A percentile compares a stretch with the other conserved stretches of the same genome.
Conservation (phyloP, 2,113 vertebrate species). For the Chelonoidis abingdonii region DNA sequence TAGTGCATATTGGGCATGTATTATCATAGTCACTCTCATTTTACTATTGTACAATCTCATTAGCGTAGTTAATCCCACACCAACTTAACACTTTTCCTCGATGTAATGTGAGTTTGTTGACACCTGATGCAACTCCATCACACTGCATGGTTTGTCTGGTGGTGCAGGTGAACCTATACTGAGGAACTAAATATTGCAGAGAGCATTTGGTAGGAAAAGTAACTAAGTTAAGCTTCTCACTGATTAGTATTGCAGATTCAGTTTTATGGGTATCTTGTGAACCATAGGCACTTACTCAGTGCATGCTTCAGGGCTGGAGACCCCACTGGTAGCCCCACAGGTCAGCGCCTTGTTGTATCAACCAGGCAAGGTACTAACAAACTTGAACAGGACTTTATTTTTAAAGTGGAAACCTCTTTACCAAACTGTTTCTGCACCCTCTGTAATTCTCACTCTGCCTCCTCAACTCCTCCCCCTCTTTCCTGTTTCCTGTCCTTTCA, state of each 20-base stretch:
- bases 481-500: too few relatives aligned
- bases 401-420: too few relatives aligned
- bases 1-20: conserved; percentile 14
- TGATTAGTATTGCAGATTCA: neutral
- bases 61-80: conserved; percentile 1
- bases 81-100: neutral
- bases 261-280: neutral
- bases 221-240: neutral
- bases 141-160: conserved; percentile 31
- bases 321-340: too few relatives aligned
- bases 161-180: conserved; percentile 45
- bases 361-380: too few relatives aligned
- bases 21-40: neutral
- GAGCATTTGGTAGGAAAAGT: conserved; percentile 4
- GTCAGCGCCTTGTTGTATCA: too few relatives aligned
- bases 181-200: conserved; percentile 42
- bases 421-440: too few relatives aligned
- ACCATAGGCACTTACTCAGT: neutral
- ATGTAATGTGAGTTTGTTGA: neutral
- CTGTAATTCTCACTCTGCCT: too few relatives aligned
- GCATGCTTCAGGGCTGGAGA: too few relatives aligned
- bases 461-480: too few relatives aligned
- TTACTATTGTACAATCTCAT: neutral
- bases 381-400: too few relatives aligned
- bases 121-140: conserved; percentile 23